phyloP scores from a whole-genome alignment of 2,113 vertebrate genomes.

The Protobothrops flavoviridis region DNA sequence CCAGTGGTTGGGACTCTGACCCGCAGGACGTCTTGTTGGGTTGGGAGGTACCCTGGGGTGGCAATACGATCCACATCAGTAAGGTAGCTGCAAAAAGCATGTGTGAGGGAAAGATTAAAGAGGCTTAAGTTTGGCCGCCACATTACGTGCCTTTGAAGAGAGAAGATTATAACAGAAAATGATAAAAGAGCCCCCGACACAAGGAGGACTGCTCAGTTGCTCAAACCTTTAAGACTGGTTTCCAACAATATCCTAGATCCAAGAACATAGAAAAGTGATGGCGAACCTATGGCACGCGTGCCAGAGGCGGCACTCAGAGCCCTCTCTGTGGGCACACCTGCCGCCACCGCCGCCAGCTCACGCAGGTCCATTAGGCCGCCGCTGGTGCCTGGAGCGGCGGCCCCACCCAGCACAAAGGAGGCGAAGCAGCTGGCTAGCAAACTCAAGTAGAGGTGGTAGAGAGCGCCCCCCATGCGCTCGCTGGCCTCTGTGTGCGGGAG shows the following conservation, averaged over 20 bases:
- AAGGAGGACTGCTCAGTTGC: neutral
- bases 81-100: constrained; percentile 81
- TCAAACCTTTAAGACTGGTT: neutral
- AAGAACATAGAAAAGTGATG: neutral
- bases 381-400: no score
- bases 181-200: neutral
- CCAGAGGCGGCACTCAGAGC: no score
- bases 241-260: neutral
- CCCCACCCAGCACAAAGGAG: no score
- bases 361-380: no score
- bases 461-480: no score
- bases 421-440: no score
- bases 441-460: no score
- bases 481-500: no score
- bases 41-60: constrained; percentile 82
- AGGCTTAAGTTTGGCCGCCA: neutral
- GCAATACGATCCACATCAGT: constrained; percentile 87
- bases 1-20: constrained; percentile 91
- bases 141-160: neutral
- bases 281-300: no score
- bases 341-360: no score
- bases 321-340: no score
- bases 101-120: constrained; percentile 18
- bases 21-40: constrained; percentile 90
- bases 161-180: neutral